Evolutionary conservation across 30 jellyfish, hydroid and myxozoan genomes (phyloP).

Genomic region (Pelagia noctiluca): DNA sequence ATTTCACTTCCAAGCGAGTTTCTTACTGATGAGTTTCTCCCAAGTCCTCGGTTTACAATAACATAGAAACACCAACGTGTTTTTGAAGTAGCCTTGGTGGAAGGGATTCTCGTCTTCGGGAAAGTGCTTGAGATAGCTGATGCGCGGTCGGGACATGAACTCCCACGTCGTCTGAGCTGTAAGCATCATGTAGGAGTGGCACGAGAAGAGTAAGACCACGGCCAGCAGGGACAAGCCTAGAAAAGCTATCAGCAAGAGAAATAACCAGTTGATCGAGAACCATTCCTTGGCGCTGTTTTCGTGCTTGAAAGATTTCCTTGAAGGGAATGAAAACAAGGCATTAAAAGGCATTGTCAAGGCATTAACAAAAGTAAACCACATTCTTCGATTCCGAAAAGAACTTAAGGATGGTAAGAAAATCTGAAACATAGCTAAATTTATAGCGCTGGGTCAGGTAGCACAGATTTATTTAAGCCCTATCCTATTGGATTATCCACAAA

Average conservation of each 20-base stretch:
- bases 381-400: too few relatives aligned
- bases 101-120: slow-evolving; percentile 97
- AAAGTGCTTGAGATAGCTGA: slow-evolving; percentile 89
- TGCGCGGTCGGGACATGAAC: slow-evolving; percentile 98
- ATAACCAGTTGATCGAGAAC: slow-evolving; percentile 89
- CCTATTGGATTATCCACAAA: too few relatives aligned
- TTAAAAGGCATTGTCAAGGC: too few relatives aligned
- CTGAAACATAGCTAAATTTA: too few relatives aligned
- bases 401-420: too few relatives aligned
- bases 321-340: too few relatives aligned
- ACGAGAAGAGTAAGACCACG: slow-evolving; percentile 72
- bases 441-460: too few relatives aligned
- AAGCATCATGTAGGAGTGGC: slow-evolving; percentile 98
- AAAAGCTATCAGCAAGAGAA: slow-evolving; percentile 61
- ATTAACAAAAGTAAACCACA: too few relatives aligned
- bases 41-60: slow-evolving; percentile 88
- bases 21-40: slow-evolving; percentile 77
- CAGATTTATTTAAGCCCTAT: too few relatives aligned
- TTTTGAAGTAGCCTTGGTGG: slow-evolving; percentile 90
- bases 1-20: slow-evolving; percentile 59
- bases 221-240: slow-evolving; percentile 61
- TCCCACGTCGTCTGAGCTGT: slow-evolving; percentile 99
- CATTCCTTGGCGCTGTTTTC: slow-evolving; percentile 76
- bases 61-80: slow-evolving; percentile 81
- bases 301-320: slow-evolving; percentile 73